A percentile compares a stretch with the other conserved stretches of the same genome.
Evolutionary conservation across 2,888 invertebrate genomes (phyloP).

Genomic region (Cyrtodaria siliqua): DNA sequence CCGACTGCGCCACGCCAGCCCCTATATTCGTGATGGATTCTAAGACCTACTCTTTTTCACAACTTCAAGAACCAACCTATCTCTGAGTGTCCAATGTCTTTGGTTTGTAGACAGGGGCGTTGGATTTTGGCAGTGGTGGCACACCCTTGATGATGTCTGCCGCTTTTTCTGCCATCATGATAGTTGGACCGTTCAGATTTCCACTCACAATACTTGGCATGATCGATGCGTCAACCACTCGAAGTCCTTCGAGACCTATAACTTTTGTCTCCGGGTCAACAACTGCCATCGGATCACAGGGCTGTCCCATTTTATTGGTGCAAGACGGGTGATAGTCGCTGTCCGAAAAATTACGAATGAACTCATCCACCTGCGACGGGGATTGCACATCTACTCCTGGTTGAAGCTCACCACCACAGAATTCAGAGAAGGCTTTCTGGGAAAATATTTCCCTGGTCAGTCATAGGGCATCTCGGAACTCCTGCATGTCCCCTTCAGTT

Average conservation of each 20-base stretch:
- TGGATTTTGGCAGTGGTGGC: slow-evolving; percentile 79
- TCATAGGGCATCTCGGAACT: slow-evolving; percentile 78
- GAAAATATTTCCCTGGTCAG: slow-evolving; percentile 83
- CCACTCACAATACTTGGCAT: slow-evolving; percentile 92
- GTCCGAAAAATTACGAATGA: slow-evolving; percentile 84
- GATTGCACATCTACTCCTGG: slow-evolving; percentile 78
- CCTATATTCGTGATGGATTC: no score
- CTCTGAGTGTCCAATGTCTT: slow-evolving; percentile 66
- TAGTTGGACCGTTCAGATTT: slow-evolving; percentile 89
- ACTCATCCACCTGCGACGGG: slow-evolving; percentile 85
- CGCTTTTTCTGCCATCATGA: slow-evolving; percentile 87
- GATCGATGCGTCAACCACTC: slow-evolving; percentile 93
- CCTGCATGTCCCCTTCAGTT: slow-evolving; percentile 88
- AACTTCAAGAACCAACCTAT: no score
- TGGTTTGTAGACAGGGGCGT: slow-evolving; percentile 82
- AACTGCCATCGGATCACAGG: slow-evolving; percentile 87
- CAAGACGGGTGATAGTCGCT: slow-evolving; percentile 93
- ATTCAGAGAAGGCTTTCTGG: slow-evolving; percentile 84
- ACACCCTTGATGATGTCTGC: slow-evolving; percentile 86
- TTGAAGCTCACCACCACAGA: slow-evolving; percentile 76
- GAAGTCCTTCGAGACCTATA: slow-evolving; percentile 88
- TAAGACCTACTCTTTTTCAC: no score
- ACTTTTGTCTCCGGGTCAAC: slow-evolving; percentile 88
- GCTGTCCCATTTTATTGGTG: slow-evolving; percentile 91
- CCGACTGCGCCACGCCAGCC: no score